phyloP scores from a whole-genome alignment of 2,888 invertebrate species.

The Synanthedon tipuliformis region DNA sequence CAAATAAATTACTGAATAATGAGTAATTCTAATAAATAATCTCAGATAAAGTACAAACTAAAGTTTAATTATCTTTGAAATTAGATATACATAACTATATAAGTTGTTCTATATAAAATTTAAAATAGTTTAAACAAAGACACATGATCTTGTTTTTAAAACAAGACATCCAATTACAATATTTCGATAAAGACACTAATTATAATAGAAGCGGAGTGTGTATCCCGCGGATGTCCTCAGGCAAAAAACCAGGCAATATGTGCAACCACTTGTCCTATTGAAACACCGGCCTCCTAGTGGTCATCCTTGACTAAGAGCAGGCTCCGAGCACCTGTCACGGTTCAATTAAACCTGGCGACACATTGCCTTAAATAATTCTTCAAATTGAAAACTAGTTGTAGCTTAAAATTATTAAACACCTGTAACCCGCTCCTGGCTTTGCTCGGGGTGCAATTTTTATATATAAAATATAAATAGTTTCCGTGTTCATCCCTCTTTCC shows the following conservation, averaged over 20 bases:
- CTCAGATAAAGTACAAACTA: too few relatives aligned
- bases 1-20: too few relatives aligned
- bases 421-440: too few relatives aligned
- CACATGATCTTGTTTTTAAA: slow-evolving; percentile 16
- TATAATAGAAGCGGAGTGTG: slow-evolving; percentile 44
- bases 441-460: too few relatives aligned
- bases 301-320: slow-evolving; percentile 53
- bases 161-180: slow-evolving; percentile 40
- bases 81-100: too few relatives aligned
- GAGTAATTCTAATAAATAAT: too few relatives aligned
- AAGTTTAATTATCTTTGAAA: too few relatives aligned
- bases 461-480: too few relatives aligned
- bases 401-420: too few relatives aligned
- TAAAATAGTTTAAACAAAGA: background rate
- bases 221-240: slow-evolving; percentile 23
- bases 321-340: slow-evolving; percentile 53
- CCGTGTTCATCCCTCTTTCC: too few relatives aligned
- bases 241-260: slow-evolving; percentile 45
- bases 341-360: slow-evolving; percentile 57
- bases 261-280: slow-evolving; percentile 37
- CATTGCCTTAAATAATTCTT: slow-evolving; percentile 53
- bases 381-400: slow-evolving; percentile 21
- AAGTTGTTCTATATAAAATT: too few relatives aligned
- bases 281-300: slow-evolving; percentile 27
- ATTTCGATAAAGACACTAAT: slow-evolving; percentile 51